A percentile compares a stretch with the other conserved stretches of the same genome.
These are phyloP conservation scores for Camponotus vicinus DNA, from an alignment of 1,140 invertebrate genomes.

Conservation along the genomic window DNA sequence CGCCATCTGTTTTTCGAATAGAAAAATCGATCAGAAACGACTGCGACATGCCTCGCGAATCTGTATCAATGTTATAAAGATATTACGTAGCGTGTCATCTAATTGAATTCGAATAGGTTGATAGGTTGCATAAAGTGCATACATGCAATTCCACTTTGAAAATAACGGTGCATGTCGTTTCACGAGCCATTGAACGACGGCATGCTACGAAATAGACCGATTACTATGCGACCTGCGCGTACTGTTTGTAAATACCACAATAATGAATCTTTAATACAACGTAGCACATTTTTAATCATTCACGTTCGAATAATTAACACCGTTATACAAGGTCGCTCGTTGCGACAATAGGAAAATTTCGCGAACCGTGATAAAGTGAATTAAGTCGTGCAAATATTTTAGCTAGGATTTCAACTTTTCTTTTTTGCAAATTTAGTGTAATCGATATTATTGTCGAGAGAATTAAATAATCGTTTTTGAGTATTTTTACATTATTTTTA, in stretches of 20 bases:
- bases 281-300: not conserved
- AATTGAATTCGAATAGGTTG: conserved; percentile 12
- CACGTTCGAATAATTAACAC: not conserved
- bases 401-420: not conserved
- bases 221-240: conserved; percentile 22
- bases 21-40: not conserved
- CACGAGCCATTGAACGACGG: not conserved
- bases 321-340: not conserved
- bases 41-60: not conserved
- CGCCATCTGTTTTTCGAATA: not conserved
- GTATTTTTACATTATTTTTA: not conserved
- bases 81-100: conserved; percentile 6
- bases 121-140: conserved; percentile 2
- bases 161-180: not conserved
- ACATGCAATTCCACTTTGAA: conserved; percentile 25
- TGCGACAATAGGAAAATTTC: conserved; percentile 25
- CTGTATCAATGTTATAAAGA: not conserved
- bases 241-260: conserved; percentile 27
- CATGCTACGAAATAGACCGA: conserved; percentile 24
- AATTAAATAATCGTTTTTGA: not conserved
- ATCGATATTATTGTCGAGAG: not conserved
- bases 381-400: not conserved
- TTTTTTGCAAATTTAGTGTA: not conserved
- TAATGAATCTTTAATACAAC: conserved; percentile 19
- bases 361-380: not conserved